A percentile compares a stretch with the other conserved stretches of the same genome.
Evolutionary conservation across 2,113 vertebrate genomes (phyloP).

Genomic region (Oceanodroma tethys): DNA sequence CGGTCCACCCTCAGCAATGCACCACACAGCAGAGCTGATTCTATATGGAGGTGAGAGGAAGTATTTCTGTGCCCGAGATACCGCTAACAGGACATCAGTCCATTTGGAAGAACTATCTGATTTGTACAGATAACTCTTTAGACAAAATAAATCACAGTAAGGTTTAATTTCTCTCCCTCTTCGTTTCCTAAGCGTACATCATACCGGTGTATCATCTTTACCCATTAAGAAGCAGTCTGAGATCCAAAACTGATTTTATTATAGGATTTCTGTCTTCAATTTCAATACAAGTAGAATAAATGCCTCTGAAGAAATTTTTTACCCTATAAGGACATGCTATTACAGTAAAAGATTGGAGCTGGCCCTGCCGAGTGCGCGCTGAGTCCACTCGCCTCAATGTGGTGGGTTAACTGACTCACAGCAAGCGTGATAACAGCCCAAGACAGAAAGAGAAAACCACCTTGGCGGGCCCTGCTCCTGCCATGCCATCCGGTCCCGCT

Average conservation of each 20-base stretch:
- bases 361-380: background rate
- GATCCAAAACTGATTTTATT: background rate
- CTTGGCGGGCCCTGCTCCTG: background rate
- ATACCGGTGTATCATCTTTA: background rate
- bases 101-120: background rate
- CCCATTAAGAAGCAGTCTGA: background rate
- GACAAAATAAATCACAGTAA: background rate
- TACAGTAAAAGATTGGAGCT: background rate
- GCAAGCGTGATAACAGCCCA: background rate
- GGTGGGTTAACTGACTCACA: background rate
- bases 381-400: background rate
- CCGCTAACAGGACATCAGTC: accelerated
- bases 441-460: background rate
- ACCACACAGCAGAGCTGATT: background rate
- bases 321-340: background rate
- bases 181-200: background rate
- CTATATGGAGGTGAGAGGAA: background rate
- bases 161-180: background rate
- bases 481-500: background rate
- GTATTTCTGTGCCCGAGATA: no score
- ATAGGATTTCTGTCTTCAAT: background rate
- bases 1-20: background rate
- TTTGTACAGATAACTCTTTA: background rate
- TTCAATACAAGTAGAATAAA: background rate
- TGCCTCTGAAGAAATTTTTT: background rate